Conservation (phyloP, 2,797 vertebrate species). For the Myripristis jacobus region DNA sequence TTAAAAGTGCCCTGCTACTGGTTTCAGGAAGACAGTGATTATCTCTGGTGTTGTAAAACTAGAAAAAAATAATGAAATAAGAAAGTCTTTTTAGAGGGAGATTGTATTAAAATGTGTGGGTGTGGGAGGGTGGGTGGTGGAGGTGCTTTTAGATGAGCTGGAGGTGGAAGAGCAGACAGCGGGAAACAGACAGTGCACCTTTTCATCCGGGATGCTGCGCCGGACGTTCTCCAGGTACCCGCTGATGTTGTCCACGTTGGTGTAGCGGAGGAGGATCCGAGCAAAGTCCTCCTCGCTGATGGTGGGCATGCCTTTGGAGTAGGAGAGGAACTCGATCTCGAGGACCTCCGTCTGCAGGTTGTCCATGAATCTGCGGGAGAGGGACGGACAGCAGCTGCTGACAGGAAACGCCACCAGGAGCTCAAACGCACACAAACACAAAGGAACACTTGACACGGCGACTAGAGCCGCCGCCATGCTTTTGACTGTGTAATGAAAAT, state of each 20-base stretch:
- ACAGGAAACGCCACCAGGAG: constrained; percentile 80
- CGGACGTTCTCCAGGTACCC: constrained; percentile 93
- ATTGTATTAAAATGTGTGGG: not conserved
- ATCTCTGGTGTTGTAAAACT: not conserved
- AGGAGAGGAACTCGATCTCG: constrained; percentile 97
- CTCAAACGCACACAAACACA: constrained; percentile 66
- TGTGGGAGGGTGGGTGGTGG: constrained; percentile 14
- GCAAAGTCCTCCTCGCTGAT: constrained; percentile 98
- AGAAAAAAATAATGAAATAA: not conserved
- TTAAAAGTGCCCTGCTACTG: not conserved
- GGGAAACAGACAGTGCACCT: constrained; percentile 77
- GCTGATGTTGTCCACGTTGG: constrained; percentile 93
- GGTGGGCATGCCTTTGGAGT: constrained; percentile 94
- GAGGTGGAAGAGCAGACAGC: not conserved
- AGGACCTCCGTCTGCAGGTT: constrained; percentile 97
- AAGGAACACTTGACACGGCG: constrained; percentile 54
- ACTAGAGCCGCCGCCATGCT: constrained; percentile 24
- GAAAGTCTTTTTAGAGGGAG: not conserved
- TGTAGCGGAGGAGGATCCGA: constrained; percentile 93
- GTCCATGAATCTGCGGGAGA: constrained; percentile 93
- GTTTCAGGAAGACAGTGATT: not conserved
- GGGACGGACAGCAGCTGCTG: constrained; percentile 47
- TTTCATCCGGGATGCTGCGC: constrained; percentile 90
- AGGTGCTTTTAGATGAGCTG: not conserved
- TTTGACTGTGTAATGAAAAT: constrained; percentile 9